phyloP scores from a whole-genome alignment of 2,113 vertebrate species.

The Trachemys scripta region DNA sequence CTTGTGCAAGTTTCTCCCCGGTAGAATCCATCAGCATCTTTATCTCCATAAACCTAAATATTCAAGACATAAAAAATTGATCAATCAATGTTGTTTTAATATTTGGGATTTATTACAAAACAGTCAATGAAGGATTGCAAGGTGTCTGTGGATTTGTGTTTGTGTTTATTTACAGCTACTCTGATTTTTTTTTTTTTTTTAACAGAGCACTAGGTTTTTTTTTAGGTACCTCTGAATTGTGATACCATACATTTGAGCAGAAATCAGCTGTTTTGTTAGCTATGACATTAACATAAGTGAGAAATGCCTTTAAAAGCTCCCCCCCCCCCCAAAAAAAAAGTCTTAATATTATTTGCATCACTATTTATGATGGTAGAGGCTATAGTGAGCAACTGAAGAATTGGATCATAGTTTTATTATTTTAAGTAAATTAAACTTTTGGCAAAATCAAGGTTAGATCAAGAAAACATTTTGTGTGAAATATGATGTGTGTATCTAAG shows the following conservation, averaged over 20 bases:
- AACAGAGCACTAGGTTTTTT: background rate
- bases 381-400: background rate
- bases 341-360: background rate
- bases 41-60: slow-evolving; percentile 92
- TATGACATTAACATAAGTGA: background rate
- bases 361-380: background rate
- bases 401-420: background rate
- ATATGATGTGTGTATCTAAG: background rate
- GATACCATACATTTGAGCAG: background rate
- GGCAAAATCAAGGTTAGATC: background rate
- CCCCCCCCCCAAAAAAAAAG: background rate
- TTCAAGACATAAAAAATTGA: accelerated
- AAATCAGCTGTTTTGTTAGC: background rate
- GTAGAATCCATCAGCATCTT: slow-evolving; percentile 97
- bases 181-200: background rate
- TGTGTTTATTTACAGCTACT: background rate
- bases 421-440: background rate
- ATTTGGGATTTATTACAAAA: background rate
- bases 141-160: background rate
- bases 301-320: background rate
- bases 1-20: slow-evolving; percentile 91
- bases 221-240: background rate
- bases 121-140: background rate
- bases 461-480: background rate
- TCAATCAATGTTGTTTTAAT: background rate